Evolutionary conservation across 2,113 vertebrate genomes (phyloP), one percentile per base, ranked within the genome.

Genomic region (Paralichthys olivaceus): DNA sequence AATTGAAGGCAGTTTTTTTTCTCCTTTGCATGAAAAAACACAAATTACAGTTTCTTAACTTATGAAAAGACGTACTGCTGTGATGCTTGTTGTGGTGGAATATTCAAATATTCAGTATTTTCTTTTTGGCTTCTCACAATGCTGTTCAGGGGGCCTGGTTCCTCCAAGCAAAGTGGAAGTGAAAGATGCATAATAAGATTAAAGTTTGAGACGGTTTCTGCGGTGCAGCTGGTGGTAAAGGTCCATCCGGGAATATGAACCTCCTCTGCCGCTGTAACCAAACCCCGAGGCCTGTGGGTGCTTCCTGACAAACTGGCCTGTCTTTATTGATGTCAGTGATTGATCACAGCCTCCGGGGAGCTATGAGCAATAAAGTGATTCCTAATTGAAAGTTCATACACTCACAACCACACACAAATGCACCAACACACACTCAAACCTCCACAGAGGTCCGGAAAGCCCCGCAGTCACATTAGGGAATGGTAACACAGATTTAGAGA

Each of bases 241-340:
- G 55, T 81, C 61, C 65, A 13, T 72, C 75, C 67, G 56, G 37
- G 13, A 76, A 81, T 69, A 73, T 43, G 77, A 78, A 53, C 68
- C 69, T 69, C 75, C 72, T 71, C 53, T 69, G 67, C 67, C 51
- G 57, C 78, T 45, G 71, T 55, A 56, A 55, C 65, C 66, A 26
- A 29, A 68, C 75, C 81, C 69, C 3, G 20, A 59, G 81, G 82
- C 76, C 69, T 66, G 68, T 58, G 75, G 75, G 59, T 57, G 67
- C 74, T 80, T 85, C 79, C 86, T 91, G 91, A 92, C 87, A 91
- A 87, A 89, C 90, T 85, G 69, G 83, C 71, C 87, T 83, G 86
- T 91, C 88, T 87, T 90, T 89, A 90, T 86, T 89, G 89, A 93
- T 86, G 91, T 87, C 90, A 87, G 47, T 81, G 91, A 93, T 92